Conservation (phyloP, 2,797 vertebrate species). For the Arrhamphus sclerolepis region DNA sequence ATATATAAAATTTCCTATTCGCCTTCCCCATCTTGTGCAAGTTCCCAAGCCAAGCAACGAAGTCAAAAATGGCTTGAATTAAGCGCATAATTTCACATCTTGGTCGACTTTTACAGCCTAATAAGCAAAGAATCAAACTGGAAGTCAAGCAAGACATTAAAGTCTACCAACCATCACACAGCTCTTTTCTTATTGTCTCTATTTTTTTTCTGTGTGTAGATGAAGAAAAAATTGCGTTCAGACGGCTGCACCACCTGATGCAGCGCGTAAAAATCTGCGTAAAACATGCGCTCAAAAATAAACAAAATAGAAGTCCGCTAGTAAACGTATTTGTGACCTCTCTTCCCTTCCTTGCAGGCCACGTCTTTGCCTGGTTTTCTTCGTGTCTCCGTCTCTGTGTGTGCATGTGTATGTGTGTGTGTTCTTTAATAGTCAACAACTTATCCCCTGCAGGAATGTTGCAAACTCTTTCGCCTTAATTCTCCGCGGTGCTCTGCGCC, state of each 20-base stretch:
- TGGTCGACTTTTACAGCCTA: neutral
- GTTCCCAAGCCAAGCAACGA: too few species aligned
- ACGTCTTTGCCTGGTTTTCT: conserved; percentile 12
- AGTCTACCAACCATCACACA: neutral
- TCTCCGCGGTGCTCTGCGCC: conserved; percentile 70
- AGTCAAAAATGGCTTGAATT: neutral
- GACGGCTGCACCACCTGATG: conserved; percentile 16
- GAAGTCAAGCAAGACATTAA: neutral
- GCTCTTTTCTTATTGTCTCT: neutral
- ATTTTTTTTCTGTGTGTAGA: neutral
- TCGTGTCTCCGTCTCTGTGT: neutral
- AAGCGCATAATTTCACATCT: neutral
- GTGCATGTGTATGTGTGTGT: conserved; percentile 34
- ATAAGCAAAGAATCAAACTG: conserved; percentile 1
- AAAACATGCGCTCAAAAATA: conserved; percentile 14
- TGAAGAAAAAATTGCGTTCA: neutral
- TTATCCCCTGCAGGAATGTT: conserved; percentile 78
- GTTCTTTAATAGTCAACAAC: conserved; percentile 80
- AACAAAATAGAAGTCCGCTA: conserved; percentile 17
- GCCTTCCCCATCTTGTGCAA: too few species aligned
- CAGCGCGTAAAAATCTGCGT: neutral
- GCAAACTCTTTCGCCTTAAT: conserved; percentile 75
- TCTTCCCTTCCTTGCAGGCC: conserved; percentile 2
- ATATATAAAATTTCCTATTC: too few species aligned
- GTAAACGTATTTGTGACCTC: conserved; percentile 29